Evolutionary conservation across 2,888 invertebrate species (phyloP).

Genomic region (Agrenia bidenticulata): DNA sequence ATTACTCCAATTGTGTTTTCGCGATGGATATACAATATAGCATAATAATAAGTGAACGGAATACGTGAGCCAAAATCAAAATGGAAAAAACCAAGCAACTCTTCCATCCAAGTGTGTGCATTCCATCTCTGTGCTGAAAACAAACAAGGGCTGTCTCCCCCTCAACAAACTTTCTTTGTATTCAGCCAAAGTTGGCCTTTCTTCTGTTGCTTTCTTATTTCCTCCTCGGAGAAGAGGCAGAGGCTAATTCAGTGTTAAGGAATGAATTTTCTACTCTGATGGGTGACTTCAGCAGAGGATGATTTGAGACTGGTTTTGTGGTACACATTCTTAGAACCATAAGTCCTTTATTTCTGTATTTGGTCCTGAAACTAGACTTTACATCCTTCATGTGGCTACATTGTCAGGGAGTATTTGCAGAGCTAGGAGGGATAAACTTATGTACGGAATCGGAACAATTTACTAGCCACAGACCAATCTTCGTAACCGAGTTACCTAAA

Average conservation of each 20-base stretch:
- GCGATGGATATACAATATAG: conserved; percentile 15
- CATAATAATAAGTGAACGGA: conserved; percentile 18
- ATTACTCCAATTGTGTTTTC: conserved; percentile 21
- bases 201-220: not conserved
- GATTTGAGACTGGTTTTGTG: too few relatives aligned
- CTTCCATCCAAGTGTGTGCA: too few relatives aligned
- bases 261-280: not conserved
- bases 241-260: conserved; percentile 7
- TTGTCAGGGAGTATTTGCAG: too few relatives aligned
- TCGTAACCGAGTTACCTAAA: not conserved
- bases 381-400: too few relatives aligned
- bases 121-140: too few relatives aligned
- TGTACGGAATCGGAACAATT: not conserved
- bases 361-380: too few relatives aligned
- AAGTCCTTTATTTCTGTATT: too few relatives aligned
- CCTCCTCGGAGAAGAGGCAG: too few relatives aligned
- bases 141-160: too few relatives aligned
- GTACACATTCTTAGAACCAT: too few relatives aligned
- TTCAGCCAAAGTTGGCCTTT: not conserved
- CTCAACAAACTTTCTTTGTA: too few relatives aligned
- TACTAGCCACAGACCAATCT: not conserved
- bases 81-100: not conserved
- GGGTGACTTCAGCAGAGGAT: not conserved
- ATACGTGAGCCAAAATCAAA: conserved; percentile 15
- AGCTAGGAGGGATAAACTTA: too few relatives aligned